Base-by-base conservation (phyloP, 1,140 invertebrate genomes). In the Drosophila equinoxialis region DNA sequence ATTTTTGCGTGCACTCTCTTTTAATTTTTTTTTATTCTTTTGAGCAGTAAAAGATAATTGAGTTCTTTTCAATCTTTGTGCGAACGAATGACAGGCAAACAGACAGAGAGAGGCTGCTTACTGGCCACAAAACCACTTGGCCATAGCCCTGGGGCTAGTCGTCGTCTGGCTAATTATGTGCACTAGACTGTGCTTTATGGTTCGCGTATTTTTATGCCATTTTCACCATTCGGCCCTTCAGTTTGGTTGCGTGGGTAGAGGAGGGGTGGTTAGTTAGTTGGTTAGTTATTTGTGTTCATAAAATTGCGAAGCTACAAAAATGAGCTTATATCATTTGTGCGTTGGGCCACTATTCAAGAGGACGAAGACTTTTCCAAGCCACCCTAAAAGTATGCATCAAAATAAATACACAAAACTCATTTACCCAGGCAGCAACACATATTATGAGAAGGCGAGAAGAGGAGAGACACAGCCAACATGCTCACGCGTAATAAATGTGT, bases 401-500 rank as follows among this genome's bases (percentile, higher is more conserved):
- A 68, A 80, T 84, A 66, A 54, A 55, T 30, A 6, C 30, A 42
- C 51, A 65, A 80, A 89, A 84, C 80, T 80, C 80, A 71, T 87
- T 82, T 71, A 48, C 60, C 45, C 68, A 45, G 66, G 48, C 75
- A 55, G 61, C 45, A 23, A 45, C 42, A 45, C 42, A 45, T 45
- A 45, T 11, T 30, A 17, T 14, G 5, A n/a, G 14, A 17, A 6
- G 3, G 42, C 17, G 13, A 45, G n/a, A 17, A 10, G 8, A 3
- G 17, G 17, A 48, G 8, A 51, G 7, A 51, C n/a, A 51, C 3
- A 51, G 39, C 35, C 65, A 37, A 73, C 73, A 73, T 75, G 65
- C 83, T 87, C 84, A 80, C 73, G 77, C 84, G 80, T 79, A 83
- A 77, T 89, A 87, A 87, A 87, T 87, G 84, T 80, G 68, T 84